Evolutionary conservation across 2,113 vertebrate genomes (phyloP).

Genomic region (Halcyon malimbica): DNA sequence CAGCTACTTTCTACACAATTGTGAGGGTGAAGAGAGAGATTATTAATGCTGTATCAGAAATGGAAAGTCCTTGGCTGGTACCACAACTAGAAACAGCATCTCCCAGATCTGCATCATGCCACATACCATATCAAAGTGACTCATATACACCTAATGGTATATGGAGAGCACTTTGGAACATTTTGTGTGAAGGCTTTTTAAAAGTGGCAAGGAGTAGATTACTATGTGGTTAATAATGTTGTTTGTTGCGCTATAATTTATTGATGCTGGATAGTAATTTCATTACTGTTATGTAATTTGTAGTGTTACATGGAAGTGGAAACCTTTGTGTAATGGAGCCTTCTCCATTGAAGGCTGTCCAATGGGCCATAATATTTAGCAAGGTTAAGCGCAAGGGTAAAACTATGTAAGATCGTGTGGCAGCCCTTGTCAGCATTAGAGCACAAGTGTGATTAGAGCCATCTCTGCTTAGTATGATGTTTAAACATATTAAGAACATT

Average conservation of each 20-base stretch:
- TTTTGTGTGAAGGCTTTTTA: background rate
- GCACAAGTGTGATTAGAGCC: background rate
- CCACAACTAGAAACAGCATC: background rate
- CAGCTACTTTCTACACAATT: background rate
- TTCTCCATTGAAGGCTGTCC: background rate
- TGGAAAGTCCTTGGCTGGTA: background rate
- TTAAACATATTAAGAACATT: background rate
- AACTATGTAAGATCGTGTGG: background rate
- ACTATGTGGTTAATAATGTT: background rate
- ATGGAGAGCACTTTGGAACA: background rate
- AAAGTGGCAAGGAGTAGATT: background rate
- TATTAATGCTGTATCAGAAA: background rate
- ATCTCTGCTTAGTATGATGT: background rate
- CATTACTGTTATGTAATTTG: background rate
- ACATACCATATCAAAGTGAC: background rate
- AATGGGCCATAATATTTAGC: background rate
- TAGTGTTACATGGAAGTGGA: background rate
- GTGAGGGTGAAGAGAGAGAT: background rate
- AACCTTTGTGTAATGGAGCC: background rate
- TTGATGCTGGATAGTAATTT: background rate
- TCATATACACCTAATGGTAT: background rate
- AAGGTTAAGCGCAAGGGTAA: background rate
- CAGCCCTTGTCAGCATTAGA: background rate
- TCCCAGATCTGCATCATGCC: background rate
- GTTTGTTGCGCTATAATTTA: background rate